Conservation (phyloP, 2,888 invertebrate genomes). For the Lepidocyrtoides sp. region DNA sequence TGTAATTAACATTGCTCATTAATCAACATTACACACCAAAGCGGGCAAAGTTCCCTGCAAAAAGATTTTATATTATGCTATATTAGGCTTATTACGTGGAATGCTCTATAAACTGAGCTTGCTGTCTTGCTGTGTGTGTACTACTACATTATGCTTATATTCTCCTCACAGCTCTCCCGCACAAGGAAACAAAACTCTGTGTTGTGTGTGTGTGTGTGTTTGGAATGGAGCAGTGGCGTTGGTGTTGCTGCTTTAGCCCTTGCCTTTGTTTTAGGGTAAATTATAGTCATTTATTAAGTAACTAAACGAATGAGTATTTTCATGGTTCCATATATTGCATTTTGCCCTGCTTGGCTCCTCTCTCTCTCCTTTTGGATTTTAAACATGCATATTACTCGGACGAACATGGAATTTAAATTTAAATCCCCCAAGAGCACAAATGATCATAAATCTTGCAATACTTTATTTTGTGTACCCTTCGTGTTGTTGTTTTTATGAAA, state of each 20-base stretch:
- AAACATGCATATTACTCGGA: conserved; percentile 26
- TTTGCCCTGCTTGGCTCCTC: conserved; percentile 31
- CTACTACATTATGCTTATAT: too few relatives aligned
- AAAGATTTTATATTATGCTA: conserved; percentile 62
- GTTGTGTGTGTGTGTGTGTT: too few relatives aligned
- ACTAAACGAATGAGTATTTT: conserved; percentile 72
- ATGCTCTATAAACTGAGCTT: conserved; percentile 20
- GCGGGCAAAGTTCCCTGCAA: conserved; percentile 66
- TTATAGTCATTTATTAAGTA: conserved; percentile 77
- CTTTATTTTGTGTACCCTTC: conserved; percentile 58
- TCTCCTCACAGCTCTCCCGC: background rate
- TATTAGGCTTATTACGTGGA: conserved; percentile 52
- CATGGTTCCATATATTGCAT: conserved; percentile 69
- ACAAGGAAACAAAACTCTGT: conserved; percentile 6
- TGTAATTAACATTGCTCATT: conserved; percentile 85
- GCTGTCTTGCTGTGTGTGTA: background rate
- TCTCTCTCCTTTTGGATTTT: conserved; percentile 15
- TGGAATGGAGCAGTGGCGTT: background rate
- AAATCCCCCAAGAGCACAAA: conserved; percentile 74
- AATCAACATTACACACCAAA: conserved; percentile 82
- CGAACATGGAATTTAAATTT: conserved; percentile 75
- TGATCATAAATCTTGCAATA: conserved; percentile 62
- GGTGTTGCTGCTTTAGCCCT: conserved; percentile 39
- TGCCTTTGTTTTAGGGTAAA: conserved; percentile 63
- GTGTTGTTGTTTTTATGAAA: background rate